A percentile compares a stretch with the other conserved stretches of the same genome.
Conservation (phyloP, 2,797 vertebrate species). For the Paratrypauchen microcephalus region DNA sequence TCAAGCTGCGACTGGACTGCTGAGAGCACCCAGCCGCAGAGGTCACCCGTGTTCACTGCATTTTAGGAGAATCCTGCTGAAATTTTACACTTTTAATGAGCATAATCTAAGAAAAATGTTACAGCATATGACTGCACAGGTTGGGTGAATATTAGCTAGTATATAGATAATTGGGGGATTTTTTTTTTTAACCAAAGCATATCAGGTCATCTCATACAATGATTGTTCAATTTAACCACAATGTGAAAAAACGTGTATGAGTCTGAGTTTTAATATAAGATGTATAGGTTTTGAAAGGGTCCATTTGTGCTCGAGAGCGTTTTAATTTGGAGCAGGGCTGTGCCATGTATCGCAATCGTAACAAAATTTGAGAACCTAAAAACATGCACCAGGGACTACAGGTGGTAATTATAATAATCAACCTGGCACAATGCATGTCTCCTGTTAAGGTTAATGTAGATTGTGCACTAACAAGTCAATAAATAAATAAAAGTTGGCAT, state of each 20-base stretch:
- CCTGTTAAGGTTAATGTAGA: no score
- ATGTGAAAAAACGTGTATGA: background rate
- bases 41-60: constrained; percentile 38
- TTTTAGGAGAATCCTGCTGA: background rate
- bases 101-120: background rate
- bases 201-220: background rate
- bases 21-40: constrained; percentile 44
- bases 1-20: constrained; percentile 60
- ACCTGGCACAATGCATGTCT: no score
- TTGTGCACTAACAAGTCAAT: no score
- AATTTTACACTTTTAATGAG: constrained; percentile 7
- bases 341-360: no score
- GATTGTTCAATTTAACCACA: background rate
- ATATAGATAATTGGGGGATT: background rate
- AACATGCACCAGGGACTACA: no score
- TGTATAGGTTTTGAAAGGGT: no score
- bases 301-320: no score
- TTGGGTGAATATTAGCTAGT: background rate
- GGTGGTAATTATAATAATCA: no score
- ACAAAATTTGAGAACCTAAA: no score
- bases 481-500: no score
- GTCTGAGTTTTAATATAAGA: background rate
- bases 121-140: background rate
- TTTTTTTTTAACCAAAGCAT: background rate
- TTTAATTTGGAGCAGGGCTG: no score